These are phyloP conservation scores for Schrankia costaestrigalis DNA, from an alignment of 2,888 invertebrate species.

Conservation along the genomic window DNA sequence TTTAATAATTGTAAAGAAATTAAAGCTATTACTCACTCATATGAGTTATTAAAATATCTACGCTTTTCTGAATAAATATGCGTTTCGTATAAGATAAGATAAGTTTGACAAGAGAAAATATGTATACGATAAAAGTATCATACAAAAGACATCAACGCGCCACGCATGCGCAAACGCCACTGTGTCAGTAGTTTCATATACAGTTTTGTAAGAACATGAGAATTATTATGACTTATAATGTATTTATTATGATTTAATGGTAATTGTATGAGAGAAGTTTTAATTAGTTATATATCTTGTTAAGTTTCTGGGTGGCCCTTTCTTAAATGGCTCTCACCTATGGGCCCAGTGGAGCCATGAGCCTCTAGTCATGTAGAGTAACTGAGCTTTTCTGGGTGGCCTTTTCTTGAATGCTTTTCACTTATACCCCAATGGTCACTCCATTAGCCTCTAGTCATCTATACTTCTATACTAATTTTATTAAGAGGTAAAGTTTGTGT, in stretches of 20 bases:
- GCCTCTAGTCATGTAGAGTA: too few relatives aligned
- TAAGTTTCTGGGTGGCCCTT: not conserved
- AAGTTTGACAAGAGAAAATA: conserved; percentile 37
- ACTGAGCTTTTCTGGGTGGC: too few relatives aligned
- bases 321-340: too few relatives aligned
- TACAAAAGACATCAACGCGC: conserved; percentile 75
- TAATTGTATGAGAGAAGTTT: conserved; percentile 1
- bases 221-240: conserved; percentile 17
- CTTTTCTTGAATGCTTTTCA: too few relatives aligned
- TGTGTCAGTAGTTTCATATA: conserved; percentile 37
- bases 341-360: too few relatives aligned
- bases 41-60: conserved; percentile 15
- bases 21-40: conserved; percentile 9
- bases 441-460: too few relatives aligned
- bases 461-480: too few relatives aligned
- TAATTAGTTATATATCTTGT: conserved; percentile 1
- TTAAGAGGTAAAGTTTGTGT: too few relatives aligned
- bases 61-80: conserved; percentile 20
- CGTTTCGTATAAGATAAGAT: conserved; percentile 37
- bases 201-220: conserved; percentile 34
- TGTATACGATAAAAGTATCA: conserved; percentile 37
- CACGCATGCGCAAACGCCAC: conserved; percentile 29
- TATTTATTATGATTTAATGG: conserved; percentile 8
- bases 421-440: too few relatives aligned
- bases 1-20: conserved; percentile 15